phyloP scores from a whole-genome alignment of 2,113 vertebrate species.

The Pachycephala philippinensis region DNA sequence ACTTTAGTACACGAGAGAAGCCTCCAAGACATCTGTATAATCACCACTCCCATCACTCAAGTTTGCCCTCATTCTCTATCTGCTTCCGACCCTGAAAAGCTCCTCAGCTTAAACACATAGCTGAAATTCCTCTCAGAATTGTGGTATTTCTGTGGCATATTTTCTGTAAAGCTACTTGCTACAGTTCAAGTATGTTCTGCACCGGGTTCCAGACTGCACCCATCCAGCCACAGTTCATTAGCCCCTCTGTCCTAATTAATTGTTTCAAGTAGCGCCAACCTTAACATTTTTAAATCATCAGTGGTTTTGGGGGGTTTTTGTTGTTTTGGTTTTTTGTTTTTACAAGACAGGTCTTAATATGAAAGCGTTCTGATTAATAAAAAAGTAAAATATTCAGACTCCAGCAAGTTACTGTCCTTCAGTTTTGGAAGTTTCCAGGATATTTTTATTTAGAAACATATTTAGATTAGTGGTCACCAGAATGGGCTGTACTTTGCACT shows the following conservation, averaged over 20 bases:
- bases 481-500: not conserved
- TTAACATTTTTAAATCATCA: not conserved
- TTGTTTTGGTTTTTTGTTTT: not conserved
- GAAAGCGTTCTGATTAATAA: not conserved
- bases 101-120: not conserved
- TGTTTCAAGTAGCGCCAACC: not conserved
- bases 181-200: not conserved
- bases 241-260: not conserved
- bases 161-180: not conserved
- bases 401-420: not conserved
- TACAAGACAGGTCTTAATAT: not conserved
- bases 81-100: not conserved
- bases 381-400: not conserved
- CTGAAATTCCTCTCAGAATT: not conserved
- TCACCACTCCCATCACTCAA: not conserved
- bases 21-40: not conserved
- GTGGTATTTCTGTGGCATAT: not conserved
- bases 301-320: fast-evolving
- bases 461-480: not conserved
- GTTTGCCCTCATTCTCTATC: not conserved
- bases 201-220: not conserved
- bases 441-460: not conserved
- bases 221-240: not conserved
- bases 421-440: not conserved
- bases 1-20: not conserved